phyloP scores from a whole-genome alignment of 2,797 vertebrate genomes.

The Alfaro cultratus region DNA sequence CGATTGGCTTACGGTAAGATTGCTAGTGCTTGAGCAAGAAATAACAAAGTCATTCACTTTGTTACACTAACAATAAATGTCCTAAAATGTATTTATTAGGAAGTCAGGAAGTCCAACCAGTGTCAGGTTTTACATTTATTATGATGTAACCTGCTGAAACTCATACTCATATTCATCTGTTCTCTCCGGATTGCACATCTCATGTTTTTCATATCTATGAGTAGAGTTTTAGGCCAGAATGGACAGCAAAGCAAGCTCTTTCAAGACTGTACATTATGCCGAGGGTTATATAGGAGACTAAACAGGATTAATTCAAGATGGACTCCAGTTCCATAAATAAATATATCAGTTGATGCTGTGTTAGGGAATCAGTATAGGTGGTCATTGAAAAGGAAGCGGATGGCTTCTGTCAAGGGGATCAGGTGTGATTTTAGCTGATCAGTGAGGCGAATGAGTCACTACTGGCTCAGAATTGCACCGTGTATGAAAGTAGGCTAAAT shows the following conservation, averaged over 20 bases:
- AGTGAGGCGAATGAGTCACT: constrained; percentile 29
- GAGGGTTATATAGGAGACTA: constrained; percentile 1
- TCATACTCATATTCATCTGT: neutral
- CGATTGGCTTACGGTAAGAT: neutral
- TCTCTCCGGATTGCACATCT: neutral
- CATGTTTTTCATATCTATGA: neutral
- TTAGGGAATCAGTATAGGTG: constrained; percentile 10
- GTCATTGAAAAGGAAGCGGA: constrained; percentile 10
- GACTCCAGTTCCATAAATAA: constrained; percentile 2
- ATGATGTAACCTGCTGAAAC: constrained; percentile 29
- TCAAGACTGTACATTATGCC: neutral
- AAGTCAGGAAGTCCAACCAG: neutral
- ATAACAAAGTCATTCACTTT: neutral
- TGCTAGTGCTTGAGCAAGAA: neutral
- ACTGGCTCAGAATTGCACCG: constrained; percentile 19
- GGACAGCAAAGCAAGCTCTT: neutral
- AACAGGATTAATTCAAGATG: neutral
- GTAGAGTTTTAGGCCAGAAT: neutral
- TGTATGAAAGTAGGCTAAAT: constrained; percentile 19
- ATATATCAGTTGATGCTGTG: neutral
- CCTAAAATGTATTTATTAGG: neutral
- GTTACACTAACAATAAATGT: neutral
- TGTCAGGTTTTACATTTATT: constrained; percentile 1
- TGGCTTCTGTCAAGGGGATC: constrained; percentile 16
- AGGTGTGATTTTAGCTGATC: constrained; percentile 41